Evolutionary conservation across 2,113 vertebrate species (phyloP).

Genomic region (Cacatua alba): DNA sequence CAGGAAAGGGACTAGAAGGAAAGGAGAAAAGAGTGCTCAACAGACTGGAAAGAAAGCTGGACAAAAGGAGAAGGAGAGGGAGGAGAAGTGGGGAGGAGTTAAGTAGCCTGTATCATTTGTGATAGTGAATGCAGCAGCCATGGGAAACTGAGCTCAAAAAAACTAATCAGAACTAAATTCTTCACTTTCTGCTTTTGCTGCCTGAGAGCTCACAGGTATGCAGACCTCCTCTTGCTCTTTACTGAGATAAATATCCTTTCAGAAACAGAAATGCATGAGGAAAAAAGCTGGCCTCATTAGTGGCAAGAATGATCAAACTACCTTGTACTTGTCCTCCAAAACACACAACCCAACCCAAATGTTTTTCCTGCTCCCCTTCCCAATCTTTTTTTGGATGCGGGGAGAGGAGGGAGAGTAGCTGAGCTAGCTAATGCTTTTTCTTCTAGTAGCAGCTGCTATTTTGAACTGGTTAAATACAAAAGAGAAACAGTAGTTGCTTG

Average conservation of each 20-base stretch:
- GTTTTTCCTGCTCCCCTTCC: accelerated
- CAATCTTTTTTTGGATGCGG: accelerated
- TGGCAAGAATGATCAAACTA: not conserved
- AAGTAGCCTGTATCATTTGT: not conserved
- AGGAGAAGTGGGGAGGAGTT: not conserved
- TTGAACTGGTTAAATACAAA: not conserved
- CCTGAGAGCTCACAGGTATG: not conserved
- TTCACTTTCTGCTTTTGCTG: not conserved
- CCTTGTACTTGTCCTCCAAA: not conserved
- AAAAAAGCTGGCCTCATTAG: not conserved
- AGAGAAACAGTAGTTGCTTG: not conserved
- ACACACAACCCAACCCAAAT: not conserved
- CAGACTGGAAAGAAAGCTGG: not conserved
- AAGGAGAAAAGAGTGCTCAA: not conserved
- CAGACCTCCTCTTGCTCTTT: not conserved
- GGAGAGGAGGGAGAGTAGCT: not conserved
- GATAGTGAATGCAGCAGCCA: not conserved
- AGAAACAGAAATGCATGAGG: not conserved
- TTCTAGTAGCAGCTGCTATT: not conserved
- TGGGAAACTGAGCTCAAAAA: not conserved
- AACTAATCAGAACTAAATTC: not conserved
- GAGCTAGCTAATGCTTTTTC: not conserved
- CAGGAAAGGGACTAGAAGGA: not conserved
- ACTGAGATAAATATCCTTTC: not conserved
- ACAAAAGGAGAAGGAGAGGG: not conserved